Percentiles rank a stretch among this genome's conserved stretches.
Conservation (phyloP, 2,113 vertebrate genomes). For the Lepidothrix coronata region DNA sequence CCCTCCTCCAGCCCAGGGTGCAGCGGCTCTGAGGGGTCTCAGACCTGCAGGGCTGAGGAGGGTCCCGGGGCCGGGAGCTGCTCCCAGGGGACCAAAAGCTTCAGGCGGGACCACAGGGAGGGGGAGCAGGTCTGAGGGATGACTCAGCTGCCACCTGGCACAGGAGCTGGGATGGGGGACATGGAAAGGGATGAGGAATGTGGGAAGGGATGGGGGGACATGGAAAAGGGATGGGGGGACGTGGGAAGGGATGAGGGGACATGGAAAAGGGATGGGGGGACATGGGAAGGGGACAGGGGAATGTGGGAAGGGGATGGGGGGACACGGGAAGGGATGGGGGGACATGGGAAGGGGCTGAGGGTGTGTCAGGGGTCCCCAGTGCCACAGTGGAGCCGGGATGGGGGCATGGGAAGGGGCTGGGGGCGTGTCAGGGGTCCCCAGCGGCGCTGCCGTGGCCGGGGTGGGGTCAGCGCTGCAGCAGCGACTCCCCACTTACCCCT, state of each 20-base stretch:
- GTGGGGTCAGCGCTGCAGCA: neutral
- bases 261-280: too few species aligned
- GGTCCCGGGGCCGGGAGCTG: neutral
- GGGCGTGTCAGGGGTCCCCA: neutral
- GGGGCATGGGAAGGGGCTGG: too few species aligned
- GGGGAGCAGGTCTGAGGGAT: accelerated
- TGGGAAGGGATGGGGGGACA: neutral
- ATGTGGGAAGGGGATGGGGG: neutral
- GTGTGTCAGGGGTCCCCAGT: too few species aligned
- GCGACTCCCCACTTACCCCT: neutral
- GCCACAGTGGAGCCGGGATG: too few species aligned
- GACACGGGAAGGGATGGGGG: neutral
- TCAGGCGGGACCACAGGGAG: neutral
- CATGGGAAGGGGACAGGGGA: too few species aligned
- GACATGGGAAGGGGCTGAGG: neutral
- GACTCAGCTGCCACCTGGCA: neutral
- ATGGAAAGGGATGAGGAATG: neutral
- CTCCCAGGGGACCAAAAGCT: accelerated
- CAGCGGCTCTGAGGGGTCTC: neutral
- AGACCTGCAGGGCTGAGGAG: neutral
- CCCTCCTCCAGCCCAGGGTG: neutral
- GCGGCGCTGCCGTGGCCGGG: neutral
- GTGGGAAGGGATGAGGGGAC: too few species aligned
- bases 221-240: too few species aligned
- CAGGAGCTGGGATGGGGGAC: neutral